Evolutionary conservation across 2,113 vertebrate species (phyloP).

Genomic region (Tetraodon nigroviridis): DNA sequence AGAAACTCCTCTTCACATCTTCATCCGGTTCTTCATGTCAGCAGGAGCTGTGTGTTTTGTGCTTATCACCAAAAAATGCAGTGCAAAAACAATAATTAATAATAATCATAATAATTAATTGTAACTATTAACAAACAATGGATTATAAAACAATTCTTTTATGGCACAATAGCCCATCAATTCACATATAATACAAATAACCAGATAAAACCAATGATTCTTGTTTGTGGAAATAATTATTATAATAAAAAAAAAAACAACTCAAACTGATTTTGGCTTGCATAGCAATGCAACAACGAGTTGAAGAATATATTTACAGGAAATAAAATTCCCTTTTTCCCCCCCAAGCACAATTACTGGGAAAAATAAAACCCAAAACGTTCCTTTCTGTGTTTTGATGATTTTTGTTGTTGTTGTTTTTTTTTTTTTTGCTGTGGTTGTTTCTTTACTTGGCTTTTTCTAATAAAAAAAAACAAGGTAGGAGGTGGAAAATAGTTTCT

Average conservation of each 20-base stretch:
- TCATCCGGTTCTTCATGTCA: constrained; percentile 93
- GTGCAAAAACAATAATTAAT: constrained; percentile 96
- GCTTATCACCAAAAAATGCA: constrained; percentile 99
- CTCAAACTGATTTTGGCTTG: constrained; percentile 90
- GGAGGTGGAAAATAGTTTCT: constrained; percentile 85
- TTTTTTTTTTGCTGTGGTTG: constrained; percentile 2
- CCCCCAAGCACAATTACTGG: constrained; percentile 56
- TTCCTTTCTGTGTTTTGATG: constrained; percentile 51
- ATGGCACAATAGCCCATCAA: constrained; percentile 97
- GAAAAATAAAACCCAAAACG: constrained; percentile 61
- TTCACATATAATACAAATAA: constrained; percentile 99
- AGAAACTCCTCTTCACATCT: constrained; percentile 92
- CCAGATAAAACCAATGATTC: constrained; percentile 86
- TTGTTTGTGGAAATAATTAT: constrained; percentile 66
- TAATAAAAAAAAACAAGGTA: constrained; percentile 79
- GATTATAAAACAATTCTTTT: constrained; percentile 92
- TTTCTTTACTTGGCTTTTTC: constrained; percentile 54
- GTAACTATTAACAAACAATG: constrained; percentile 82
- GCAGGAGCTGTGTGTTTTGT: constrained; percentile 97
- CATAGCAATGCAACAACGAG: constrained; percentile 99
- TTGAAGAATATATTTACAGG: constrained; percentile 94
- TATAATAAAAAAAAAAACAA: constrained; percentile 79
- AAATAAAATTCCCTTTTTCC: constrained; percentile 78
- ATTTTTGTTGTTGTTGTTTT: constrained; percentile 66
- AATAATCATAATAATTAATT: constrained; percentile 68